Base-by-base conservation (phyloP, 2,113 vertebrate species). In the Chiloscyllium plagiosum region DNA sequence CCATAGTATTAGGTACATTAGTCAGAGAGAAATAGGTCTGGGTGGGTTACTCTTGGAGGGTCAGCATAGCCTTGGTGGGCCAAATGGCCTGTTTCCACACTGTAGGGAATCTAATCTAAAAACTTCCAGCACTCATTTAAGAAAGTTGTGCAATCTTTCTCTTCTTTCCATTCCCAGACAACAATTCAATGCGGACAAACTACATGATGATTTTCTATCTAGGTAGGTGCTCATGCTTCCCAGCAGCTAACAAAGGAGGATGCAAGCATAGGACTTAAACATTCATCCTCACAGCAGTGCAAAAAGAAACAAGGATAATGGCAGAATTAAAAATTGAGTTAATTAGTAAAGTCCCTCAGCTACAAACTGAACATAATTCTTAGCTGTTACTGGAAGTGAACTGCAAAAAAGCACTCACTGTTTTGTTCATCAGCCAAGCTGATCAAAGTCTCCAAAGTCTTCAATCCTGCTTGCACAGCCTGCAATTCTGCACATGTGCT, bases 381-480 rank as follows among this genome's bases (percentile, higher is more conserved):
- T 26, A 56, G 29, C 42, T 61, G 95, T 80, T 50, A 33, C 33
- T 95, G 13, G 17, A 61, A 95, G 94, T 47, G 4, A 72, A 72
- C 47, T 95, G 1, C 26, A 50, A 29, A 33, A 33, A 26, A 42
- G 13, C 56, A 97, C 98, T 98, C 92, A 98, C 98, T 98, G 96
- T 98, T 97, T 0, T 98, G 96, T 42, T 98, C 98, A n/a, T 98
- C 98, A 13, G 98, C 98, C 26, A 98, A 61, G 2, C 97, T 97
- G 68, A 98, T 98, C 72, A 99, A 97, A 66, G 97, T 97, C 97
- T 98, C 97, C 95, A 99, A 96, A 37, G 98, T 97, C 86, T 97
- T 97, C 94, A 99, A 96, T n/a, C 98, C 98, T 96, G 99, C 98
- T 96, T 98, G 98, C 96, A 98, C 97, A n/a, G 98, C 97, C 10